phyloP scores from a whole-genome alignment of 30 jellyfish, hydroid and myxozoan species.

The Morbakka virulenta region DNA sequence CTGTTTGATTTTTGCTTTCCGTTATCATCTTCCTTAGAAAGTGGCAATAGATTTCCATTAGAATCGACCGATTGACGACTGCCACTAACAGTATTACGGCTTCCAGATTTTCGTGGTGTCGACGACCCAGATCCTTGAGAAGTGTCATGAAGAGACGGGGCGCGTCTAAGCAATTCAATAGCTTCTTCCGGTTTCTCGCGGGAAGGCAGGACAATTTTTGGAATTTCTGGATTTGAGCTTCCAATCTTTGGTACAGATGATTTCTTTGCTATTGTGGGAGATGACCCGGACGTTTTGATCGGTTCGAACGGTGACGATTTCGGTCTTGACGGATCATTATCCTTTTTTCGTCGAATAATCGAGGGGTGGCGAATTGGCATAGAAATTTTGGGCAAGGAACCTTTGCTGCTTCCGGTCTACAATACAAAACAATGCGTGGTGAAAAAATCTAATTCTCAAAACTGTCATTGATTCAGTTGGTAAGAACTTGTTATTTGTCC shows the following conservation, averaged over 20 bases:
- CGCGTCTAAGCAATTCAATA: slow-evolving; percentile 10
- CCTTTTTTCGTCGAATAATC: not conserved
- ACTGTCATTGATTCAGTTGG: too few relatives aligned
- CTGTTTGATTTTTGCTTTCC: slow-evolving; percentile 51
- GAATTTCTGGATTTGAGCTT: slow-evolving; percentile 12
- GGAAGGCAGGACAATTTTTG: slow-evolving; percentile 56
- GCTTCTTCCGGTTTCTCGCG: slow-evolving; percentile 43
- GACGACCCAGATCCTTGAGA: slow-evolving; percentile 8
- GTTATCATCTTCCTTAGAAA: not conserved
- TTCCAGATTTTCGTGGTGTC: slow-evolving; percentile 10
- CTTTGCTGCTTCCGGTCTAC: not conserved
- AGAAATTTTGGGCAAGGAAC: not conserved
- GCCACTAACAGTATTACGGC: not conserved
- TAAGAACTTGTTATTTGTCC: too few relatives aligned
- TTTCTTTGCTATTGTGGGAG: not conserved
- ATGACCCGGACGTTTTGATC: slow-evolving; percentile 2
- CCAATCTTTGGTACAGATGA: not conserved
- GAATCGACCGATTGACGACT: not conserved
- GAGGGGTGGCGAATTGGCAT: not conserved
- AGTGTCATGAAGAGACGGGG: not conserved
- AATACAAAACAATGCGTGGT: too few relatives aligned
- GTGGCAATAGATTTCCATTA: not conserved
- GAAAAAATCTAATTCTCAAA: too few relatives aligned
- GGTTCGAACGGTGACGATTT: slow-evolving; percentile 58
- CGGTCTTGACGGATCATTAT: slow-evolving; percentile 37